Conservation (phyloP, 2,888 invertebrate species). For the Coleophora deauratella region DNA sequence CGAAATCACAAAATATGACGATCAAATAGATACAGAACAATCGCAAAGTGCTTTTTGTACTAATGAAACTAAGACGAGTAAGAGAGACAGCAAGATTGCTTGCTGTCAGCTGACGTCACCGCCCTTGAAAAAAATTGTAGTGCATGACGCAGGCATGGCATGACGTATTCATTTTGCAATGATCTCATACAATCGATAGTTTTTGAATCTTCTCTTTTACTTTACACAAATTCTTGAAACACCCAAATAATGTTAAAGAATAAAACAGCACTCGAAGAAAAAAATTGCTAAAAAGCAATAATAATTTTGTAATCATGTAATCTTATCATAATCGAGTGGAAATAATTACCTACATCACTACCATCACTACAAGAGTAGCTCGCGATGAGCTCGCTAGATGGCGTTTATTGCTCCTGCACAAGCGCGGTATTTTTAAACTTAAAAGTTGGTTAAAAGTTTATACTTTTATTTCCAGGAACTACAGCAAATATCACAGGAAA, state of each 20-base stretch:
- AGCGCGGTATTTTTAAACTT: not conserved
- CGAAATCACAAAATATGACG: slow-evolving; percentile 25
- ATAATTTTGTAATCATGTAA: too few relatives aligned
- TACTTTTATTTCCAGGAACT: slow-evolving; percentile 79
- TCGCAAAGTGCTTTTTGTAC: slow-evolving; percentile 27
- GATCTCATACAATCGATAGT: too few relatives aligned
- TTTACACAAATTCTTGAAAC: too few relatives aligned
- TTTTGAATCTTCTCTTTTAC: too few relatives aligned
- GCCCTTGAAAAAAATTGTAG: slow-evolving; percentile 23
- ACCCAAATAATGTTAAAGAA: too few relatives aligned
- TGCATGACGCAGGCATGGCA: slow-evolving; percentile 18
- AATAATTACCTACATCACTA: too few relatives aligned
- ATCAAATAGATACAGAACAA: slow-evolving; percentile 24
- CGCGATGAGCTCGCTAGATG: not conserved
- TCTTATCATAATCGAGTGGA: too few relatives aligned
- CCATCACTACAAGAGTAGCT: not conserved
- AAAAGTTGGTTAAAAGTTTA: not conserved
- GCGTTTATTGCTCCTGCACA: too few relatives aligned
- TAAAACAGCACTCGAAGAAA: too few relatives aligned
- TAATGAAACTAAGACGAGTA: slow-evolving; percentile 20
- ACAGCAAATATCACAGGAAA: slow-evolving; percentile 70
- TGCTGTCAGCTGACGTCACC: slow-evolving; percentile 36
- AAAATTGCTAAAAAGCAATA: too few relatives aligned
- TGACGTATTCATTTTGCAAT: slow-evolving; percentile 12
- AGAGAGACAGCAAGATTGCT: slow-evolving; percentile 29